Evolutionary conservation across 2,797 vertebrate genomes (phyloP).

Genomic region (Spea hammondii): DNA sequence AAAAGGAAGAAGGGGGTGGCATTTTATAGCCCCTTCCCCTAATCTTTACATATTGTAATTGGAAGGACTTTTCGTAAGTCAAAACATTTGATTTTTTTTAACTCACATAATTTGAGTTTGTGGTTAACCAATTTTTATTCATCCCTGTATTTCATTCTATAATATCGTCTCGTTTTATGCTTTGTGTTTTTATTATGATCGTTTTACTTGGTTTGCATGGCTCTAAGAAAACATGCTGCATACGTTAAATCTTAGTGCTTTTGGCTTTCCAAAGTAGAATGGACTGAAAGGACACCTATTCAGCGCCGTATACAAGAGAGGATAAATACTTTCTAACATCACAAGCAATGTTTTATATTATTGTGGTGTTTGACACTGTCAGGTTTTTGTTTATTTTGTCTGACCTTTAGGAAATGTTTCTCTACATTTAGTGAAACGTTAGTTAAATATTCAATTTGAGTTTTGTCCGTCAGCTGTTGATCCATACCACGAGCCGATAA

Average conservation of each 20-base stretch:
- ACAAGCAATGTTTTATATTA: slow-evolving; percentile 16
- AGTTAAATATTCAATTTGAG: slow-evolving; percentile 9
- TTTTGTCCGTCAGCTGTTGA: slow-evolving; percentile 25
- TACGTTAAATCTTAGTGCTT: slow-evolving; percentile 26
- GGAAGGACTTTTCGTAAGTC: too few relatives aligned
- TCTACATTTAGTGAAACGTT: slow-evolving; percentile 24
- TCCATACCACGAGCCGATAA: neutral
- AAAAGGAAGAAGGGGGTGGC: too few relatives aligned
- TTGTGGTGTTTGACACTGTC: slow-evolving; percentile 12
- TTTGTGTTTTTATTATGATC: slow-evolving; percentile 16
- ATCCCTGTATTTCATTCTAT: neutral
- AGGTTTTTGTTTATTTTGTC: neutral
- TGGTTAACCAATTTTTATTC: neutral
- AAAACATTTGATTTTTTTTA: too few relatives aligned
- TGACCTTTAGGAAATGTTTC: neutral
- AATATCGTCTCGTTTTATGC: neutral
- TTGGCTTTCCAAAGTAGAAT: slow-evolving; percentile 15
- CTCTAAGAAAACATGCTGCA: slow-evolving; percentile 19
- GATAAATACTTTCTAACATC: slow-evolving; percentile 14
- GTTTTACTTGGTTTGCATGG: slow-evolving; percentile 17
- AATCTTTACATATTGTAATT: too few relatives aligned
- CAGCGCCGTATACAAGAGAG: slow-evolving; percentile 7
- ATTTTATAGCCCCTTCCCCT: too few relatives aligned
- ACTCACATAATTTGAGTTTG: neutral
- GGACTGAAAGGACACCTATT: slow-evolving; percentile 15